Percentiles rank a stretch among this genome's conserved stretches.
Conservation (phyloP, 2,113 vertebrate genomes). For the Amphiprion ocellaris region DNA sequence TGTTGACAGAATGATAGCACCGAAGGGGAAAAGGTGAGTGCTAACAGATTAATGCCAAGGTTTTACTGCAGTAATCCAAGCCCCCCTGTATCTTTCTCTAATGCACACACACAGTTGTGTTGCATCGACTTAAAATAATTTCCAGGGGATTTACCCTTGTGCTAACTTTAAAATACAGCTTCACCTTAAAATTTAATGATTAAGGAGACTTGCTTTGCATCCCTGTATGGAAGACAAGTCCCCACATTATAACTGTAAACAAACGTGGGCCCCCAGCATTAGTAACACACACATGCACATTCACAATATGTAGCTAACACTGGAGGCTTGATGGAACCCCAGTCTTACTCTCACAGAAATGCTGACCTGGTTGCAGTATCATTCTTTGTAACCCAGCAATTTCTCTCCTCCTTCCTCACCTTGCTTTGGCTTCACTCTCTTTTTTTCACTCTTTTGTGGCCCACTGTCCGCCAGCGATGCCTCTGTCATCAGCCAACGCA, state of each 20-base stretch:
- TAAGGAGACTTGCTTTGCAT: too few relatives aligned
- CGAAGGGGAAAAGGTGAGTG: slow-evolving; percentile 57
- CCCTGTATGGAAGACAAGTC: too few relatives aligned
- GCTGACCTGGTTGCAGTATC: slow-evolving; percentile 66
- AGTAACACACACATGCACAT: slow-evolving; percentile 8
- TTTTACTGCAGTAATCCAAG: slow-evolving; percentile 71
- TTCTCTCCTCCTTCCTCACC: slow-evolving; percentile 35
- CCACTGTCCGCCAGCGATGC: background rate
- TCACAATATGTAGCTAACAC: slow-evolving; percentile 5
- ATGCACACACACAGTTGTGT: background rate
- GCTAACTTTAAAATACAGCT: too few relatives aligned
- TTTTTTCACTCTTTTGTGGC: slow-evolving; percentile 9
- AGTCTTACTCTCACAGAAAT: slow-evolving; percentile 51
- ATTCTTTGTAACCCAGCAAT: slow-evolving; percentile 45
- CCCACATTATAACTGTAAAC: too few relatives aligned
- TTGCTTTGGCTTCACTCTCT: slow-evolving; percentile 34
- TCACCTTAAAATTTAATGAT: too few relatives aligned
- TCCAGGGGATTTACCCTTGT: too few relatives aligned
- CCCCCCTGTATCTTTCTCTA: slow-evolving; percentile 21
- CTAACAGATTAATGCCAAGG: slow-evolving; percentile 47
- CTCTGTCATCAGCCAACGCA: slow-evolving; percentile 21
- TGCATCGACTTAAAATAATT: too few relatives aligned
- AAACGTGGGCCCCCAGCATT: too few relatives aligned
- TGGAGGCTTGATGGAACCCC: slow-evolving; percentile 36
- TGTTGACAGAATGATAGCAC: slow-evolving; percentile 38